Conservation (phyloP, 2,888 invertebrate species). For the Hypselothyrea guttata region DNA sequence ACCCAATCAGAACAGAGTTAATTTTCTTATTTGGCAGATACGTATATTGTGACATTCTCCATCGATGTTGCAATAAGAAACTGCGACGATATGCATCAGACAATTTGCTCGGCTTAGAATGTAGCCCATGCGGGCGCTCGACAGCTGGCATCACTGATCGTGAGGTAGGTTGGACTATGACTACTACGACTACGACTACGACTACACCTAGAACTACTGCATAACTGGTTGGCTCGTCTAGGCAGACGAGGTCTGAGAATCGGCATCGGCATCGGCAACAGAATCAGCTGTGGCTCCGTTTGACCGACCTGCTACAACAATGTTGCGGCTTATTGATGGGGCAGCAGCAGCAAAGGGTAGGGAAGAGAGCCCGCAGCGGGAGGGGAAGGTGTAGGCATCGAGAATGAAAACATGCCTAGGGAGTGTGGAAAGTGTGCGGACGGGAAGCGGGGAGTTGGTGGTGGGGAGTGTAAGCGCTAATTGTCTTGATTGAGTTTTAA, state of each 20-base stretch:
- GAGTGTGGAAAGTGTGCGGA: neutral
- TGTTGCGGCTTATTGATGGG: slow-evolving; percentile 51
- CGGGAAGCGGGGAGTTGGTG: too few relatives aligned
- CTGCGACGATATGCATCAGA: too few relatives aligned
- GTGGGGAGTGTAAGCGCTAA: slow-evolving; percentile 63
- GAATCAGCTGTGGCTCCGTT: slow-evolving; percentile 53
- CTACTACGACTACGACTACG: slow-evolving; percentile 8
- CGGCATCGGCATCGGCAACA: slow-evolving; percentile 40
- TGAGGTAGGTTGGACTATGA: slow-evolving; percentile 63
- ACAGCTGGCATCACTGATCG: slow-evolving; percentile 50
- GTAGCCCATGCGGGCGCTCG: too few relatives aligned
- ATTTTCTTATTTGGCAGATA: too few relatives aligned
- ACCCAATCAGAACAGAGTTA: too few relatives aligned
- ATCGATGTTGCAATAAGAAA: too few relatives aligned
- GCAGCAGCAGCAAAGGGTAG: slow-evolving; percentile 10
- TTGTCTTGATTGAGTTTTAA: slow-evolving; percentile 78
- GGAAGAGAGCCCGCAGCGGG: slow-evolving; percentile 3
- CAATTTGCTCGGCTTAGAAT: too few relatives aligned
- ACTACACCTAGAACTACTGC: slow-evolving; percentile 31
- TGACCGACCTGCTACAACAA: slow-evolving; percentile 58
- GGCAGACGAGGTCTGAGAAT: slow-evolving; percentile 31
- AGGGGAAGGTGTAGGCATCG: neutral
- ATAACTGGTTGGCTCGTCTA: slow-evolving; percentile 69
- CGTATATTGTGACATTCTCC: too few relatives aligned
- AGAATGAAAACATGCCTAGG: too few relatives aligned